phyloP scores from a whole-genome alignment of 2,888 invertebrate genomes.

The Agrypnus murinus region DNA sequence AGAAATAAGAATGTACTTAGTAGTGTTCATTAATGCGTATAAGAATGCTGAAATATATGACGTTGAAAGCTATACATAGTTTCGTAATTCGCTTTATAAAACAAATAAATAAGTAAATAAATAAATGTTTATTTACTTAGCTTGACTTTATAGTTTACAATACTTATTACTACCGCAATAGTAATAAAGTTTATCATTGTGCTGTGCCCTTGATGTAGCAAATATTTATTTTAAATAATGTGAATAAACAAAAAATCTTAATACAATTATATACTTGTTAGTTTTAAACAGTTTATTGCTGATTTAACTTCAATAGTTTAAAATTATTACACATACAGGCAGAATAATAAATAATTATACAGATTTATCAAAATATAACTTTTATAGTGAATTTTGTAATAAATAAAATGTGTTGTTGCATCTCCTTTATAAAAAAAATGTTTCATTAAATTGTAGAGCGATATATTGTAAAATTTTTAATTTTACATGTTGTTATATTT shows the following conservation, averaged over 20 bases:
- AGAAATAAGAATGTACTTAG: conserved; percentile 5
- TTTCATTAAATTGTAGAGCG: conserved; percentile 24
- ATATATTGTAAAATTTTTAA: conserved; percentile 25
- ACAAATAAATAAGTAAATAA: not conserved
- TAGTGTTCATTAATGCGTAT: conserved; percentile 29
- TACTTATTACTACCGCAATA: conserved; percentile 15
- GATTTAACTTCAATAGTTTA: conserved; percentile 4
- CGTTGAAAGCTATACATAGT: conserved; percentile 10
- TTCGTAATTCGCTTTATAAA: not conserved
- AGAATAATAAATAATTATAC: conserved; percentile 23
- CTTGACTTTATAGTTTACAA: not conserved
- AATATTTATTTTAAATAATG: conserved; percentile 29
- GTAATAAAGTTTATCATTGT: conserved; percentile 29
- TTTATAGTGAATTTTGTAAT: conserved; percentile 29
- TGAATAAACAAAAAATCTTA: not conserved
- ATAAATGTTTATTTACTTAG: not conserved
- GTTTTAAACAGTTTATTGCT: not conserved
- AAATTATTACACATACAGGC: not conserved
- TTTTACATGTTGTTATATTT: conserved; percentile 62
- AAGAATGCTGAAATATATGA: conserved; percentile 1
- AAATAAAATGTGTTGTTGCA: conserved; percentile 25
- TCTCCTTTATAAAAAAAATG: conserved; percentile 3
- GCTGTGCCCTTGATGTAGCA: conserved; percentile 30
- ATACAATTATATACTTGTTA: not conserved
- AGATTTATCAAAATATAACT: conserved; percentile 23